Evolutionary conservation across 2,113 vertebrate genomes (phyloP), one percentile per base, ranked within the genome.

Genomic region (Carettochelys insculpta): DNA sequence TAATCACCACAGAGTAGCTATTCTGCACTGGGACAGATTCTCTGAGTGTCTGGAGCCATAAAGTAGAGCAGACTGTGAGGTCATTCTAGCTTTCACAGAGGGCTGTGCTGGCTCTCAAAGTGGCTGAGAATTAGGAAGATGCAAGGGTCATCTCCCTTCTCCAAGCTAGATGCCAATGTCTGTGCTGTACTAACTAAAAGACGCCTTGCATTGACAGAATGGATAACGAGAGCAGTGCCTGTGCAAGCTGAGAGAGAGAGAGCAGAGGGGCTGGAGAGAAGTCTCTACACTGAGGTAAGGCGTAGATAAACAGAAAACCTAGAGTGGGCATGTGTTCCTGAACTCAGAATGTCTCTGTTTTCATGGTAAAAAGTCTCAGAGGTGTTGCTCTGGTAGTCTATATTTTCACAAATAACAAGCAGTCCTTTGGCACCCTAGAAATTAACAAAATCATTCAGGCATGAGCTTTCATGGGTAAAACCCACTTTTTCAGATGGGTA

Each of bases 261-360:
- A 65, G 61, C 61, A n/a, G 34, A n/a, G 24, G 38, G 43, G 27
- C 24, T 25, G 41, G 19, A 73, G 22, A 73, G 22, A 3, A 24
- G 5, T 73, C 41, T 73, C 68, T 27, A 24, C 41, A 22, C 7
- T 41, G 38, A 24, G 68, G 41, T 73, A 41, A 24, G 24, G 24
- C 24, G 41, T 8, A 73, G 6, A 11, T 73, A 43, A 73, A 14
- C 22, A 43, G 24, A 38, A 73, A 43, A 24, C 29, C 16, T 48
- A 47, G 2, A 76, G 25, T 2, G 68, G 61, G 1, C 3, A 34
- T 29, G 2, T 73, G 56, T 80, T 48, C 86, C 80, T 56, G 91
- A 92, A 83, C 73, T 77, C 77, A 88, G 77, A 91, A 65, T 58
- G 47, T 31, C 58, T 68, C 22, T 85, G 1, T 93, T 94, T 92